These are phyloP conservation scores for Indicator maculatus DNA, from an alignment of 2,113 vertebrate species.

Conservation along the genomic window DNA sequence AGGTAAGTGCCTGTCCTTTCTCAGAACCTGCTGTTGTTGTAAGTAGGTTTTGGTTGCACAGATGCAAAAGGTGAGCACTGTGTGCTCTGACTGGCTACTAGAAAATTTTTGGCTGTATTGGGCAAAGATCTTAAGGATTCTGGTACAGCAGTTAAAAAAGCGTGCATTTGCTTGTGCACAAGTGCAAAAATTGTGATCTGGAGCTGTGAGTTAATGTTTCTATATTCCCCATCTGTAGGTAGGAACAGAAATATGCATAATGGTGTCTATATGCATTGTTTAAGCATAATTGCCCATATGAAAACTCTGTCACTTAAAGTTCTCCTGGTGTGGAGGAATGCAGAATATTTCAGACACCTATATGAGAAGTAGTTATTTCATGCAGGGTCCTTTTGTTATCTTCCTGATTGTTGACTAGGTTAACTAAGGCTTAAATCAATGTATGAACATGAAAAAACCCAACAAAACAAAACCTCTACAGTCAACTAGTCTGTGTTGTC, in stretches of 20 bases:
- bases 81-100: not conserved
- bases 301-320: not conserved
- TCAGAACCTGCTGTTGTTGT: fast-evolving
- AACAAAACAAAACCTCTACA: not conserved
- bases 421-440: constrained; percentile 11
- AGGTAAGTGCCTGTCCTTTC: not conserved
- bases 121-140: not conserved
- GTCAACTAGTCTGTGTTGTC: constrained; percentile 4
- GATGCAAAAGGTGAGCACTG: not conserved
- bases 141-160: not conserved
- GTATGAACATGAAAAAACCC: not conserved
- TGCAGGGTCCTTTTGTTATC: not conserved
- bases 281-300: not conserved
- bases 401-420: not conserved
- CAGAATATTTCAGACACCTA: not conserved
- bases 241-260: not conserved
- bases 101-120: not conserved
- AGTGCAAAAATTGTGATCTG: not conserved
- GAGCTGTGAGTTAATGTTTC: not conserved
- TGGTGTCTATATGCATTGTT: not conserved
- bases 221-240: not conserved
- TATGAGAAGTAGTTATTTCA: not conserved
- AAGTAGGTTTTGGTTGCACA: not conserved
- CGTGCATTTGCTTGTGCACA: not conserved
- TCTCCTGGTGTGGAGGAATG: not conserved